These are phyloP conservation scores for Oryzias dopingdopingensis DNA, from an alignment of 2,797 vertebrate genomes.

Conservation along the genomic window DNA sequence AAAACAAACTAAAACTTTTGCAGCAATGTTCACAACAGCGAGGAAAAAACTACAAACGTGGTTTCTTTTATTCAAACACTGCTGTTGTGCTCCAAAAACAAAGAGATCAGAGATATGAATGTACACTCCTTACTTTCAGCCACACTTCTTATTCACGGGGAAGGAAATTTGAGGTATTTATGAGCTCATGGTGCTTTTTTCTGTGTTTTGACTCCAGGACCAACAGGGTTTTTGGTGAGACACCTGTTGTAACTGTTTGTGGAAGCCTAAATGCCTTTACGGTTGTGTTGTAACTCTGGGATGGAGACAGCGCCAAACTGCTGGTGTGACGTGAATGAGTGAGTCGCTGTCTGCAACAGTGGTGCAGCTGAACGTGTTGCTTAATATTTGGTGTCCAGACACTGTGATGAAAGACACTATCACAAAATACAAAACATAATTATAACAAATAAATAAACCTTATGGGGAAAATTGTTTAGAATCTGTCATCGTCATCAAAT, in stretches of 20 bases:
- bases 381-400: too few relatives aligned
- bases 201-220: slow-evolving; percentile 13
- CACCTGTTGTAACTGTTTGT: slow-evolving; percentile 27
- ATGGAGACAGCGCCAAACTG: slow-evolving; percentile 15
- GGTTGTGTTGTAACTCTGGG: not conserved
- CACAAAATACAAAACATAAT: too few relatives aligned
- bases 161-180: slow-evolving; percentile 11
- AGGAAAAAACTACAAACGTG: not conserved
- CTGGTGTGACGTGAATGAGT: too few relatives aligned
- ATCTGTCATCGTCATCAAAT: too few relatives aligned
- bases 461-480: too few relatives aligned
- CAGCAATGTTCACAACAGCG: too few relatives aligned
- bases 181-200: not conserved
- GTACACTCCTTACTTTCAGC: slow-evolving; percentile 2
- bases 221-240: slow-evolving; percentile 5
- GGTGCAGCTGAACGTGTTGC: too few relatives aligned
- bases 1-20: too few relatives aligned
- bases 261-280: slow-evolving; percentile 22
- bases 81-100: slow-evolving; percentile 6
- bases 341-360: too few relatives aligned
- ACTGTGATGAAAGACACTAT: too few relatives aligned
- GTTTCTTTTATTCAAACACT: not conserved
- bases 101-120: slow-evolving; percentile 6
- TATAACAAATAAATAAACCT: too few relatives aligned
- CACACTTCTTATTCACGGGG: slow-evolving; percentile 17